These are phyloP conservation scores for Cassiopea andromeda DNA, from an alignment of 30 jellyfish, hydroid and myxozoan species.

Conservation along the genomic window DNA sequence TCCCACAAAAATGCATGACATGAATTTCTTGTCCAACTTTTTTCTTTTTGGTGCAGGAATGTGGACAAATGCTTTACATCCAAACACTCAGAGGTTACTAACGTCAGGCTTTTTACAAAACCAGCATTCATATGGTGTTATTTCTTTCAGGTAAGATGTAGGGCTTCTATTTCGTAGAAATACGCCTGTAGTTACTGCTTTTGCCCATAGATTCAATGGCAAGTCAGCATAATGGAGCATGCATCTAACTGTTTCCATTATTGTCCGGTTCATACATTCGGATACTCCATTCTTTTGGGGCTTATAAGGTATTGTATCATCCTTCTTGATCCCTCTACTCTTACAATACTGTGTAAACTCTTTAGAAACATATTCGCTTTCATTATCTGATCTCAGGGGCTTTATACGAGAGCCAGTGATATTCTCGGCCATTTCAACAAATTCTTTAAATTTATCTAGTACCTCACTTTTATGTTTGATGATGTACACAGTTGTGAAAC, in stretches of 20 bases:
- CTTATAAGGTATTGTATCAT: constrained; percentile 12
- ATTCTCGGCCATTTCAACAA: constrained; percentile 25
- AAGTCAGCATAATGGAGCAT: constrained; percentile 56
- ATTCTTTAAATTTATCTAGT: background rate
- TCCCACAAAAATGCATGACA: constrained; percentile 33
- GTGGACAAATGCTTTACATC: constrained; percentile 66
- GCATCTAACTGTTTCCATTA: constrained; percentile 57
- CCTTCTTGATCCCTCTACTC: constrained; percentile 9
- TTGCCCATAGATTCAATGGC: constrained; percentile 61
- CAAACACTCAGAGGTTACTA: constrained; percentile 44
- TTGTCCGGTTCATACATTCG: constrained; percentile 72
- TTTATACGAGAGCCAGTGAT: background rate
- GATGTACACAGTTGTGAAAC: constrained; percentile 32
- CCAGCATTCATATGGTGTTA: constrained; percentile 70
- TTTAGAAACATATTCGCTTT: constrained; percentile 33
- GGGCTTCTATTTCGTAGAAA: constrained; percentile 48
- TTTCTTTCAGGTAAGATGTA: constrained; percentile 37
- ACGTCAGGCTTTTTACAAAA: constrained; percentile 40
- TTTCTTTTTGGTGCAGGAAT: constrained; percentile 52
- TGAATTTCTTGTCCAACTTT: constrained; percentile 38
- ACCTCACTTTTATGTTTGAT: constrained; percentile 46
- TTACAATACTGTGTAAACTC: constrained; percentile 12
- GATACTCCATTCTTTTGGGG: constrained; percentile 69
- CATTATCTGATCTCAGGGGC: constrained; percentile 40
- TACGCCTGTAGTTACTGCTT: constrained; percentile 38